These are phyloP conservation scores for Trichogramma evanescens DNA, from an alignment of 2,888 invertebrate genomes.

Conservation along the genomic window DNA sequence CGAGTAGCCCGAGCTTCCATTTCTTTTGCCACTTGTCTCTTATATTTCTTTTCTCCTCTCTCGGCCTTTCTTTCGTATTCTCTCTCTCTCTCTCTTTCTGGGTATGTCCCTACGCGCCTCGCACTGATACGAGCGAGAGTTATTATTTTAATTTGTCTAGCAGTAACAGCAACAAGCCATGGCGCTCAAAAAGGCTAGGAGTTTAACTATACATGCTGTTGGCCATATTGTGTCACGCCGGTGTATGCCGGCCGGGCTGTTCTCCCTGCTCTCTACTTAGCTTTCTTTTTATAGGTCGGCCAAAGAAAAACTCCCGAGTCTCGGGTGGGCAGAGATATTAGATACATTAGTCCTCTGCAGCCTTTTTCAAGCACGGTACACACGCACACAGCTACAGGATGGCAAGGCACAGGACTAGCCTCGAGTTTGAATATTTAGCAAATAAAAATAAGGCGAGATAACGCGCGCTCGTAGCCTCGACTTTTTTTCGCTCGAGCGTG, in stretches of 20 bases:
- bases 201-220: background rate
- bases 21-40: too few relatives aligned
- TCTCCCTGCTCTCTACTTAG: conserved; percentile 9
- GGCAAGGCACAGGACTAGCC: background rate
- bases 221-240: conserved; percentile 11
- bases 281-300: conserved; percentile 9
- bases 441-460: conserved; percentile 13
- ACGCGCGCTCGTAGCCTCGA: too few relatives aligned
- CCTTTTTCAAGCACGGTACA: conserved; percentile 7
- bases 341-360: conserved; percentile 18
- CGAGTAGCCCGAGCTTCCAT: too few relatives aligned
- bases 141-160: conserved; percentile 28
- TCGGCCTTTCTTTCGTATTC: background rate
- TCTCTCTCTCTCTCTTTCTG: background rate
- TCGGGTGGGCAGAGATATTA: conserved; percentile 15
- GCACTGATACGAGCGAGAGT: conserved; percentile 25
- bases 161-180: conserved; percentile 5
- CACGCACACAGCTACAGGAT: too few relatives aligned
- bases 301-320: conserved; percentile 10
- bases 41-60: background rate
- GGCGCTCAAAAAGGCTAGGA: conserved; percentile 10
- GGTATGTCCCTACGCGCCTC: background rate
- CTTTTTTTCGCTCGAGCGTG: background rate
- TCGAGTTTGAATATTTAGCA: conserved; percentile 20
- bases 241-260: too few relatives aligned